phyloP scores from a whole-genome alignment of 2,888 invertebrate genomes.

The Mesorhabditis belari region DNA sequence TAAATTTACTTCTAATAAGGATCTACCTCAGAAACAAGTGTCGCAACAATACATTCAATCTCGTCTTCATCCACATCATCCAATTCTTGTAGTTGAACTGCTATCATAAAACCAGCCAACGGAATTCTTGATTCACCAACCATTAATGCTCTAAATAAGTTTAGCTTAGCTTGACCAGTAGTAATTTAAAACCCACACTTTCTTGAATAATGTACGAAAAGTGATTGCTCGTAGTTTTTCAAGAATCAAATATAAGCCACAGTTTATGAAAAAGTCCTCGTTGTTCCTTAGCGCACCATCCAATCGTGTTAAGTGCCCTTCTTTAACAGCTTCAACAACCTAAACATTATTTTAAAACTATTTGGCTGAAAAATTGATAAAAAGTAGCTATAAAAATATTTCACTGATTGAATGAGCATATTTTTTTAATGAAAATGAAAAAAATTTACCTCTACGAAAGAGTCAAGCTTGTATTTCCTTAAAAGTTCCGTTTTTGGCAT shows the following conservation, averaged over 20 bases:
- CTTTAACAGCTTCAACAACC: constrained; percentile 51
- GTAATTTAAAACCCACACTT: constrained; percentile 61
- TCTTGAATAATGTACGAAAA: constrained; percentile 89
- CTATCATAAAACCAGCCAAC: constrained; percentile 75
- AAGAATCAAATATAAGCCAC: constrained; percentile 92
- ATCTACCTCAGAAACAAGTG: constrained; percentile 76
- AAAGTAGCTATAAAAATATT: not conserved
- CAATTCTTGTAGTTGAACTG: constrained; percentile 73
- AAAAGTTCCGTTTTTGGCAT: constrained; percentile 79
- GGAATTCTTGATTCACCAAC: constrained; percentile 70
- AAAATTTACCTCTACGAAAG: constrained; percentile 77
- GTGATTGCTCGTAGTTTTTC: constrained; percentile 91
- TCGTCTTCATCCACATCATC: constrained; percentile 83
- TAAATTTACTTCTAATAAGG: constrained; percentile 1
- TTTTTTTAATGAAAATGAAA: constrained; percentile 42
- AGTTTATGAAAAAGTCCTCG: constrained; percentile 84
- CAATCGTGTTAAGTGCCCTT: constrained; percentile 69
- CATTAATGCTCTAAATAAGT: constrained; percentile 54
- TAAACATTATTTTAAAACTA: constrained; percentile 1
- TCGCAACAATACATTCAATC: constrained; percentile 89
- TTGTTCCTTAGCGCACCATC: constrained; percentile 62
- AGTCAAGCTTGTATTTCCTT: constrained; percentile 79
- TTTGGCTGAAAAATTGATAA: not conserved
- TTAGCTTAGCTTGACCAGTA: constrained; percentile 3
- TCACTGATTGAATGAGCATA: not conserved